Base-by-base conservation (phyloP, 2,113 vertebrate genomes). In the Hemichromis elongatus region DNA sequence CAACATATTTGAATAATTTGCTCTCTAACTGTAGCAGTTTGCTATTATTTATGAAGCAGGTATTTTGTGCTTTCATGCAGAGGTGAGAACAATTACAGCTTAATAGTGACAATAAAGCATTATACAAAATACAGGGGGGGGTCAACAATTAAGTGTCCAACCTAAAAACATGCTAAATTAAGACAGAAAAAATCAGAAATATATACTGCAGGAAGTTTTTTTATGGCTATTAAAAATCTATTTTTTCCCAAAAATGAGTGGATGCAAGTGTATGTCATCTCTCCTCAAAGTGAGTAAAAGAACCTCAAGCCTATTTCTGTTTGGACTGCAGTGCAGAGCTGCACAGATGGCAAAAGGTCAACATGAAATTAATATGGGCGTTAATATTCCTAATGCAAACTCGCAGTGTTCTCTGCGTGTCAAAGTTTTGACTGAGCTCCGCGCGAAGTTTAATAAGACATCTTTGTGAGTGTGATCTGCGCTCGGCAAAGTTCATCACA, bases 321-420 rank as follows among this genome's bases (percentile, higher is more conserved):
- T 96, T 96, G 95, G 92, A 93, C 93, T 94, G 94, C 92, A 83
- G 90, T 70, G 87, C 78, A 45, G 85, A 91, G 81, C 73, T 50
- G 19, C 2, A 53, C 5, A 47, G 85, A 84, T 89, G 91, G 90
- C 91, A 92, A 96, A 96, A 96, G 95, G 96, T 96, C 96, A 96
- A 94, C 94, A 94, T 61, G 50, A 96, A 95, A 96, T 95, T 91
- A 96, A 96, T 95, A 94, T 90, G 89, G 47, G 91, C 92, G 93
- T 96, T 95, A 96, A 96, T 95, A 96, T 96, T 96, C 94, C 87
- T 90, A 93, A 94, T 92, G 94, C 94, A 95, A 95, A 95, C 93
- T 90, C 59, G 1, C 77, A n/a, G 79, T 86, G 81, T 86, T 87
- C 82, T 87, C 82, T 50, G 73, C 40, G 86, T 88, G 86, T 93